Conservation (phyloP, 35 echinoderm and acorn worm genomes). For the Apostichopus parvimensis region DNA sequence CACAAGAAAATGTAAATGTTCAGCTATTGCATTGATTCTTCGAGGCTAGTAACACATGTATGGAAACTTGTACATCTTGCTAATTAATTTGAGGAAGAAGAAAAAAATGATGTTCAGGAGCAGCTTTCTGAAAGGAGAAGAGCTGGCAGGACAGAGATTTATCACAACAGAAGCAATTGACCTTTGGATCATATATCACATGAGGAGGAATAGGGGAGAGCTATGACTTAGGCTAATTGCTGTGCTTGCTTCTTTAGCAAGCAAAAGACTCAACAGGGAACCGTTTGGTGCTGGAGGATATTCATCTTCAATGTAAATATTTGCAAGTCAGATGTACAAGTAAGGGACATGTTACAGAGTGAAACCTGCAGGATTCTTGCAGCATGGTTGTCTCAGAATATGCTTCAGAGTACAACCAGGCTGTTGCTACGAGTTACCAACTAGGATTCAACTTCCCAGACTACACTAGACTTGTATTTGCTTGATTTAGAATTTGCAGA, state of each 20-base stretch:
- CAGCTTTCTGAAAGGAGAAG: not conserved
- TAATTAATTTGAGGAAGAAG: not conserved
- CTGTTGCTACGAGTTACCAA: too few species aligned
- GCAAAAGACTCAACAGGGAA: not conserved
- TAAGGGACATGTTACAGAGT: not conserved
- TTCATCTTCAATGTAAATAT: not conserved
- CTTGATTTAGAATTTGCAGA: too few species aligned
- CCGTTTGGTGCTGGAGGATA: not conserved
- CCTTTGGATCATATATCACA: conserved; percentile 10
- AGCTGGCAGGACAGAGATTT: not conserved
- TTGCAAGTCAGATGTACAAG: not conserved
- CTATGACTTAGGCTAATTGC: not conserved
- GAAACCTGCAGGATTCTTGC: too few species aligned
- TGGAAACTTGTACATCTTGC: not conserved
- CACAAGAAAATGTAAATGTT: too few species aligned
- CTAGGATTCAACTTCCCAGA: too few species aligned
- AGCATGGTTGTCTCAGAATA: too few species aligned
- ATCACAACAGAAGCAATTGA: not conserved
- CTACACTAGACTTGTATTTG: too few species aligned
- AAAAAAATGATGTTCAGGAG: not conserved
- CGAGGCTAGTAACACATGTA: too few species aligned
- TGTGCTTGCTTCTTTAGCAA: not conserved
- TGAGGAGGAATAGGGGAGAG: not conserved
- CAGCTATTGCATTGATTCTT: too few species aligned
- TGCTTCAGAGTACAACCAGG: too few species aligned